Evolutionary conservation across 1,140 invertebrate genomes (phyloP), one percentile per base, ranked within the genome.

Genomic region (Drosophila lini): DNA sequence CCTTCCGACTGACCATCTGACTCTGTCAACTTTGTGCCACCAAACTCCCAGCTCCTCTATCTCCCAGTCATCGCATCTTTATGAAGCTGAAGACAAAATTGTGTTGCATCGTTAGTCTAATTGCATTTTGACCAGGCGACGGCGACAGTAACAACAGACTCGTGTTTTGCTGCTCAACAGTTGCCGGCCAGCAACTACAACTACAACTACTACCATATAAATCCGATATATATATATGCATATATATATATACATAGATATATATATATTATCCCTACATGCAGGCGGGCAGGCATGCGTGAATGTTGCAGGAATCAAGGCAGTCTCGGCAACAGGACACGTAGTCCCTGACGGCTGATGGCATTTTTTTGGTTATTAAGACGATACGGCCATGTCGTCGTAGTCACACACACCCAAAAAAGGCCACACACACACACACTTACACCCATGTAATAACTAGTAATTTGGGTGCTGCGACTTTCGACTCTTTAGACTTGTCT

Each of bases 301-400:
- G 58, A 71, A 82, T 80, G 83, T 59, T 81, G 77, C 52, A 59
- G 62, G 78, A 47, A 75, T 78, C 59, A 56, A 74, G 70, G 64
- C 67, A 47, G 67, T 13, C 36, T n/a, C 8, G 65, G 7, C 45
- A 55, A 25, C 44, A 71, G 67, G 53, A 48, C 67, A 71, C 52
- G 76, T 61, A 61, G 41, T 64, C 41, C 47, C 61, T 44, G 73
- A 76, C 36, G 77, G 64, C 73, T 88, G 83, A 86, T 88, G 85
- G 71, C 71, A 83, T 89, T 88, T 89, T 89, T 82, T 88, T 83
- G 83, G 84, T 88, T 88, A 88, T 88, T 88, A 88, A 88, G 83
- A 83, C 84, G 78, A 78, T 88, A 88, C 59, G 76, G 75, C 50
- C 55, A 38, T 65, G 73, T 79, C 78, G 62, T 32, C 8, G 31